Base-by-base conservation (phyloP, 1,140 invertebrate species). In the Medauroidea extradentata region DNA sequence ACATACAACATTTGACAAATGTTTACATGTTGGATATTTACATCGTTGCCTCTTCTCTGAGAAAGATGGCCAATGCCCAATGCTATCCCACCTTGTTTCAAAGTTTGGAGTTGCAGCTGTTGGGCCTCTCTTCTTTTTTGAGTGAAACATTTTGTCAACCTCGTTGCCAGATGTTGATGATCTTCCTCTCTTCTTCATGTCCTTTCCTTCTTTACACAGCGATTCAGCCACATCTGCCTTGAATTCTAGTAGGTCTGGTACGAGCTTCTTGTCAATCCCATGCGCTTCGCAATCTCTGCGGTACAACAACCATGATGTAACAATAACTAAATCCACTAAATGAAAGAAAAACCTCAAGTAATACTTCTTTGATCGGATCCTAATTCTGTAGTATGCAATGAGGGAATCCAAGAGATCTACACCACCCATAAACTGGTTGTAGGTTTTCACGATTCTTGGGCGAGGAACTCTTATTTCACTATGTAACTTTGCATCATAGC, bases 291-390 rank as follows among this genome's bases (percentile, higher is more conserved):
- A 34, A 19, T 61, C 34, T 41, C 29, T 18, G 16, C 59, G 34
- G 53, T 65, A 63, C 58, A 52, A 5, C 29, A 63, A 13, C 63
- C 62, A 63, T 29, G 60, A 59, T 25, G 52, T 59, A 18, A 19
- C 27, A 5, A 55, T 46, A 7, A 59, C 56, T 3, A 64, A 44
- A 38, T 64, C 63, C 11, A 64, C 4, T 24, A 59, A 53, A 29
- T 64, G 62, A 0, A 7, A 46, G 2, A 64, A 38, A n/a, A 64
- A 46, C 5, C 61, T 24, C 16, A 61, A 2, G 19, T 59, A 62
- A 56, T 55, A 67, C 46, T 67, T 67, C n/a, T 57, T 63, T 11
- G 60, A 65, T 38, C 63, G 27, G 16, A 5, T 18, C 58, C 59
- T 54, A n/a, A 48, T 54, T 9, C 48, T 52, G 57, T 65, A 68